Percentiles rank a stretch among this genome's conserved stretches.
These are phyloP conservation scores for Peromyscus attwateri DNA, from an alignment of 2,797 vertebrate species.

Conservation along the genomic window DNA sequence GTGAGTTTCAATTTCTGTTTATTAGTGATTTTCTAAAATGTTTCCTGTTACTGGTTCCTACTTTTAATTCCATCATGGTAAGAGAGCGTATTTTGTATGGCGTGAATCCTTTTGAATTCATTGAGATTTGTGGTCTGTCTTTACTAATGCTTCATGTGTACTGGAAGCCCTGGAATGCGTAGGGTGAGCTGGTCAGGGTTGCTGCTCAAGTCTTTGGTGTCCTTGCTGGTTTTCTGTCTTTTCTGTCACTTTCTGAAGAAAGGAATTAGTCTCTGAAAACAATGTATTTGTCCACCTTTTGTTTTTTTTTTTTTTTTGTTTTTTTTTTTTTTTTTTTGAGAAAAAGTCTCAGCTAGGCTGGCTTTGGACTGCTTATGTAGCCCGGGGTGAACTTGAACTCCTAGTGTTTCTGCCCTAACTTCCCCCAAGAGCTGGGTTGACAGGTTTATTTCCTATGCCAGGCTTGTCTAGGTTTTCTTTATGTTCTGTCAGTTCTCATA, in stretches of 20 bases:
- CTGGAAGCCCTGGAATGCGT: not conserved
- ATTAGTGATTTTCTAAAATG: constrained; percentile 30
- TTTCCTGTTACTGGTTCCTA: constrained; percentile 7
- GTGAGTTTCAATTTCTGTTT: constrained; percentile 26
- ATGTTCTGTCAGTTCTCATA: not conserved
- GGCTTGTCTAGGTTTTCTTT: not conserved
- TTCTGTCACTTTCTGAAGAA: not conserved
- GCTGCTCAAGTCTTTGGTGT: not conserved
- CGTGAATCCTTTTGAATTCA: not conserved
- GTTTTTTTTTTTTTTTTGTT: not conserved
- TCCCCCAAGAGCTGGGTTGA: not conserved
- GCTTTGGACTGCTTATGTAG: not conserved
- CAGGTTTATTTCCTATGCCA: not conserved
- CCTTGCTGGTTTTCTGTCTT: not conserved
- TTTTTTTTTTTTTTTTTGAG: not conserved
- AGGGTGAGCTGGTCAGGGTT: not conserved
- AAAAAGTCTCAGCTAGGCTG: not conserved
- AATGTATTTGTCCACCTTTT: not conserved
- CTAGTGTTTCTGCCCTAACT: not conserved
- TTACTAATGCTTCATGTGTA: not conserved
- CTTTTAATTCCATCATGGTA: constrained; percentile 3
- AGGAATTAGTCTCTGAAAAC: constrained; percentile 1
- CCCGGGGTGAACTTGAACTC: not conserved
- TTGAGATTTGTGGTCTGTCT: not conserved
- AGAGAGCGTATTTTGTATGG: not conserved